phyloP scores from a whole-genome alignment of 2,888 invertebrate species.

The Phorcus lineatus region DNA sequence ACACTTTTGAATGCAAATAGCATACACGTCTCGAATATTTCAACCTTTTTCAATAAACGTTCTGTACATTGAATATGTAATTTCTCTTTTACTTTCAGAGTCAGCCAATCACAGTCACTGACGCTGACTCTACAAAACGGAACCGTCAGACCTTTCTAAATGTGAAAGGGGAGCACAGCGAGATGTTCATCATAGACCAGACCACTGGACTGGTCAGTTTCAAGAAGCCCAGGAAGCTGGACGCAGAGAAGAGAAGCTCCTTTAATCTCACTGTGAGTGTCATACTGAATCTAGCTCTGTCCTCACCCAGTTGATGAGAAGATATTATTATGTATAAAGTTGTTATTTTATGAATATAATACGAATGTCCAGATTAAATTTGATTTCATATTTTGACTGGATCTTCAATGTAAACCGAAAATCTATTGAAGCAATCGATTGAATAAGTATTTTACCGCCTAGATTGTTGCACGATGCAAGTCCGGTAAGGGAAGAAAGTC shows the following conservation, averaged over 20 bases:
- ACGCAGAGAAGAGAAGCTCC: slow-evolving; percentile 22
- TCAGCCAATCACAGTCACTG: slow-evolving; percentile 27
- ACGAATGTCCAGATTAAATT: too few species aligned
- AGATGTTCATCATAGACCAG: slow-evolving; percentile 26
- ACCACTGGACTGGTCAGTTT: slow-evolving; percentile 21
- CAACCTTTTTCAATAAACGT: too few species aligned
- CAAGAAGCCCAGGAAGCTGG: slow-evolving; percentile 1
- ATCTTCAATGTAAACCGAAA: too few species aligned
- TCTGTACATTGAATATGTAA: too few species aligned
- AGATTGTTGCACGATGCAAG: slow-evolving; percentile 10
- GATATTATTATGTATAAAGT: too few species aligned
- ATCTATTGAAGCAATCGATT: too few species aligned
- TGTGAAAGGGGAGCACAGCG: slow-evolving; percentile 25
- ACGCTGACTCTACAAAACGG: slow-evolving; percentile 28
- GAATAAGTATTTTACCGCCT: too few species aligned
- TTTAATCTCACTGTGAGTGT: neutral
- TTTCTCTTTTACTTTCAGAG: neutral
- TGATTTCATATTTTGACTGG: too few species aligned
- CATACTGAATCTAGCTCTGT: neutral
- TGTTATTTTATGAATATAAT: too few species aligned
- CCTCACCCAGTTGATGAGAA: too few species aligned
- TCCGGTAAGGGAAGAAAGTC: neutral
- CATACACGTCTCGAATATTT: too few species aligned
- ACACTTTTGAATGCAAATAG: too few species aligned
- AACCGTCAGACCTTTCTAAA: slow-evolving; percentile 25